Evolutionary conservation across 2,888 invertebrate genomes (phyloP), one percentile per base, ranked within the genome.

Genomic region (Mellilla xanthometata): DNA sequence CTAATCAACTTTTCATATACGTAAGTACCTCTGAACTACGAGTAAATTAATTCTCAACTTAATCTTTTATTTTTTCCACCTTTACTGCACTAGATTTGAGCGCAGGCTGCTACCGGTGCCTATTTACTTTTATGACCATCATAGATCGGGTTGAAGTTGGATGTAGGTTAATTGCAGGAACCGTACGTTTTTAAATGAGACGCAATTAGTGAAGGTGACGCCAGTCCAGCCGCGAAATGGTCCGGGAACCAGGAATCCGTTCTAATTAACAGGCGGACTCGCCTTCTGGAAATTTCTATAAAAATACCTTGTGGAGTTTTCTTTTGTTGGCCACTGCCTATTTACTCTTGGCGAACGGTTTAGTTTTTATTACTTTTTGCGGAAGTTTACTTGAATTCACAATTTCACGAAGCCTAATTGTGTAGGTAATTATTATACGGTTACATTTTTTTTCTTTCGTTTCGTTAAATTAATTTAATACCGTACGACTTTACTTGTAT

Each of bases 101-200:
- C 4, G 6, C 15, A 3, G 15, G 24, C 24, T 8, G 8, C 8
- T 24, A n/a, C 24, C 24, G 24, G 7, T 1, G 7, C 24, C n/a
- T 24, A 24, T n/a, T 24, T 24, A 24, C 8, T 24, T 39, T 27
- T 38, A 34, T 40, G 46, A 52, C 40, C 50, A 49, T 35, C 49
- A 52, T 43, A 34, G 48, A 24, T 24, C 24, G 24, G 51, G 22
- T 55, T 55, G 57, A 41, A 49, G 65, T 61, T 65, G 68, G 55
- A 81, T 79, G 65, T 76, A 57, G 80, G 76, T 77, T 79, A 79
- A 80, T 78, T 77, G 79, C 68, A 43, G 64, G 65, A 62, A 62
- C 61, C 48, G 68, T 58, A 60, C 54, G 62, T 74, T 77, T 76
- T 77, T 72, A 72, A 77, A 79, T 75, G 76, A 76, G 75, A 65